Conservation (phyloP, 2,888 invertebrate genomes). For the Minunthozetes semirufus region DNA sequence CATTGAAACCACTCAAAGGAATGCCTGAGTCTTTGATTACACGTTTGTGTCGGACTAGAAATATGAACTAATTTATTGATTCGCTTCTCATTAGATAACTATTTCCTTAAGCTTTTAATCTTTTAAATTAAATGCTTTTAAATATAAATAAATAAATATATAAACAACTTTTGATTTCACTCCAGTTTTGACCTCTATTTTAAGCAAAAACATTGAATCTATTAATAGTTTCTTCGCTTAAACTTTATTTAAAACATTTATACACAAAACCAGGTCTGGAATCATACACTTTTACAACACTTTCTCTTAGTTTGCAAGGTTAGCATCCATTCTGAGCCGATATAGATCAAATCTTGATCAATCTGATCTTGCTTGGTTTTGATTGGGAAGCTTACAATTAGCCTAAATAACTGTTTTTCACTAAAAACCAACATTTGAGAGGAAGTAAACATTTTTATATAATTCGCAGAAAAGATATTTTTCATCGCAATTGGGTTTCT, state of each 20-base stretch:
- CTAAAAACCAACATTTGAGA: not conserved
- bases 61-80: too few relatives aligned
- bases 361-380: not conserved
- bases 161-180: not conserved
- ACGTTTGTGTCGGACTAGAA: too few relatives aligned
- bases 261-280: too few relatives aligned
- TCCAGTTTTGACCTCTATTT: conserved; percentile 1
- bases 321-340: not conserved
- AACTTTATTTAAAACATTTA: not conserved
- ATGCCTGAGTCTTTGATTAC: too few relatives aligned
- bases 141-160: not conserved
- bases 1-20: too few relatives aligned
- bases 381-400: not conserved
- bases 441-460: not conserved
- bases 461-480: too few relatives aligned
- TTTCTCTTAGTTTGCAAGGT: not conserved
- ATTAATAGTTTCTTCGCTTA: not conserved
- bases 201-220: conserved; percentile 2
- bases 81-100: too few relatives aligned
- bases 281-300: too few relatives aligned
- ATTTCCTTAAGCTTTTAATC: too few relatives aligned
- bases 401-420: not conserved
- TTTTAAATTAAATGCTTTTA: not conserved
- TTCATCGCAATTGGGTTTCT: not conserved
- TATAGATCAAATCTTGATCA: not conserved